These are phyloP conservation scores for Drosophila testacea DNA, from an alignment of 2,888 invertebrate genomes.

Conservation along the genomic window DNA sequence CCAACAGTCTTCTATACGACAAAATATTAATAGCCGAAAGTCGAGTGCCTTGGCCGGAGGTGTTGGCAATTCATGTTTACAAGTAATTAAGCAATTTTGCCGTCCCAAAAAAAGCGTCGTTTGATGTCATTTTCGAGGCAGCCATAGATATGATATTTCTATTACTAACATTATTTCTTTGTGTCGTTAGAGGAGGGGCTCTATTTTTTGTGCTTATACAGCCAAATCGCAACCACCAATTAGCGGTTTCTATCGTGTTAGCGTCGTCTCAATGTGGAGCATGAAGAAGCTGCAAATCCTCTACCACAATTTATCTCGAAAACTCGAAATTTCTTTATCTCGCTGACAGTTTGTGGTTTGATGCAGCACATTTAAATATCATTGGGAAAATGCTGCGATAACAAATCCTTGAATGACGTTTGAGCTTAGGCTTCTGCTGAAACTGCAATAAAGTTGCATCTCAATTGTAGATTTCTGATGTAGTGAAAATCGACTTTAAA, in stretches of 20 bases:
- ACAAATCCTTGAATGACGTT: constrained; percentile 39
- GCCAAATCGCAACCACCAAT: constrained; percentile 57
- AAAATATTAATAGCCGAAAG: constrained; percentile 51
- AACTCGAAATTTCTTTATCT: constrained; percentile 30
- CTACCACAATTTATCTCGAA: constrained; percentile 55
- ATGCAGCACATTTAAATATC: constrained; percentile 72
- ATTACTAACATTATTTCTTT: constrained; percentile 26
- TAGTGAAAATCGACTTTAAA: too few species aligned
- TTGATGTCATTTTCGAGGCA: constrained; percentile 54
- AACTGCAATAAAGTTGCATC: constrained; percentile 60
- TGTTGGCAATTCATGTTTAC: constrained; percentile 78
- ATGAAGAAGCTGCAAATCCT: background rate
- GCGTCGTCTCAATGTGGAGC: constrained; percentile 14
- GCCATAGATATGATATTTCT: constrained; percentile 39
- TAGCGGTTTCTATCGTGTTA: constrained; percentile 60
- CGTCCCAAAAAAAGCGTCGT: constrained; percentile 49
- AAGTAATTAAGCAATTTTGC: constrained; percentile 76
- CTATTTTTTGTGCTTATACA: constrained; percentile 9
- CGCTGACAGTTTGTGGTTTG: constrained; percentile 68
- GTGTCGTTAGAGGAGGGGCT: background rate
- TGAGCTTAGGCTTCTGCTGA: constrained; percentile 48
- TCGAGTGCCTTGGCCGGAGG: constrained; percentile 39
- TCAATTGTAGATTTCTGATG: background rate
- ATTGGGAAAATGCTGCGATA: constrained; percentile 55
- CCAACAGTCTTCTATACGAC: constrained; percentile 17